Evolutionary conservation across 2,797 vertebrate genomes (phyloP), one percentile per base, ranked within the genome.

Genomic region (Periophthalmus magnuspinnatus): DNA sequence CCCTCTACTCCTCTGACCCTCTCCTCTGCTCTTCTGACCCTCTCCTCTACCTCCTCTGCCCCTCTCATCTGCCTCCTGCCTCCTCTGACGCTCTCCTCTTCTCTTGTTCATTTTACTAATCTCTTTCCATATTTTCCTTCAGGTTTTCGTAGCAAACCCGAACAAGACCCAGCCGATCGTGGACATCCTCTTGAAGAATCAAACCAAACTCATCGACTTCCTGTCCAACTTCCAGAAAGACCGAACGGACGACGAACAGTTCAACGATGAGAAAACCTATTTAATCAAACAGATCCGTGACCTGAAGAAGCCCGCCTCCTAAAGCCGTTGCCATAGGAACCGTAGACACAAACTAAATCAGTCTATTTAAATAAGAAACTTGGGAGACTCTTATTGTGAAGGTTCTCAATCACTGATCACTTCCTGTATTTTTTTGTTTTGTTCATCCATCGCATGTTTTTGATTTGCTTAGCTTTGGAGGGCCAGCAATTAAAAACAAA

Each of bases 251-350:
- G 96, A 98, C 4, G 97, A 98, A 94, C 97, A 98, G 81, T 98
- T 98, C 93, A 97, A 97, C 10, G 97, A 98, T 6, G 97, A 98
- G 95, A 98, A 98, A 94, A 98, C 96, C 89, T 98, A 98, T 94
- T 93, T 98, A 94, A 95, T 98, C 89, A 98, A 98, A 95, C 97
- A 98, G 94, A 98, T 98, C 94, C 94, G 96, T 93, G 96, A 98
- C 94, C 95, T 98, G 91, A 98, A 98, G 94, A 96, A 95, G 95
- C 96, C 96, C 68, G 92, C 93, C 59, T 95, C 96, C 76, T 96
- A 97, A 98, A 87, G 95, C 97, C 91, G 16, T 9, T 57, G 28
- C 57, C 57, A 7, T 32, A 16, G 78, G 72, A 84, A 86, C 76
- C 65, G 84, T n/a, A n/a, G n/a, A n/a, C 72, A 84, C 88, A 86